These are phyloP conservation scores for Heliangelus exortis DNA, from an alignment of 2,797 vertebrate genomes.

Conservation along the genomic window DNA sequence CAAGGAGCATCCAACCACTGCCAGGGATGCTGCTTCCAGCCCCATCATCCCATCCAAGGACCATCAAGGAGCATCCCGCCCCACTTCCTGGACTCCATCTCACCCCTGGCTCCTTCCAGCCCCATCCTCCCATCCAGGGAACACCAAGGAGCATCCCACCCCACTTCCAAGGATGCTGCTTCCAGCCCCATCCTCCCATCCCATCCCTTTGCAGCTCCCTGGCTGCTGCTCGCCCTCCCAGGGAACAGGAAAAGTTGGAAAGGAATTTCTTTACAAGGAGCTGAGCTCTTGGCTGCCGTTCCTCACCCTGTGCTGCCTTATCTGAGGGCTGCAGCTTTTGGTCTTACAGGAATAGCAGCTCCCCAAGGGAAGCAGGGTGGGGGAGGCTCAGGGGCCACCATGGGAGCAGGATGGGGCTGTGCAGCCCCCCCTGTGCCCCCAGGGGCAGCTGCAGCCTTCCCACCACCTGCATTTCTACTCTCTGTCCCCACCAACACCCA, in stretches of 20 bases:
- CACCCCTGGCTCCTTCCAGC: too few relatives aligned
- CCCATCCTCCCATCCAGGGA: too few relatives aligned
- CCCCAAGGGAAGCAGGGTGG: not conserved
- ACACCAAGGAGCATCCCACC: too few relatives aligned
- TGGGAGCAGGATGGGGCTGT: not conserved
- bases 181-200: not conserved
- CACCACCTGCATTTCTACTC: not conserved
- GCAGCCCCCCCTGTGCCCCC: not conserved
- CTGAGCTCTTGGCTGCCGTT: constrained; percentile 6
- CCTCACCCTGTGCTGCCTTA: constrained; percentile 14
- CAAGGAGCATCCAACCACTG: too few relatives aligned
- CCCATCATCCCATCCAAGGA: too few relatives aligned
- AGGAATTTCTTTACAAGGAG: constrained; percentile 24
- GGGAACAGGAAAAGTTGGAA: constrained; percentile 38
- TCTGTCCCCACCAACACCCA: not conserved
- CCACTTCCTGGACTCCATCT: too few relatives aligned
- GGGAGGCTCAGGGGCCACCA: not conserved
- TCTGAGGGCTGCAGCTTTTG: constrained; percentile 35
- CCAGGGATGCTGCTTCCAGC: too few relatives aligned
- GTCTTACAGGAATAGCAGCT: constrained; percentile 50
- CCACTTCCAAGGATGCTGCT: too few relatives aligned
- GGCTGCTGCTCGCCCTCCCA: not conserved
- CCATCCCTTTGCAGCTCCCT: not conserved
- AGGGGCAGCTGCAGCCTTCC: not conserved
- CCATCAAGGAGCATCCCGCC: too few relatives aligned